These are phyloP conservation scores for Caenorhabditis parvicauda DNA, from an alignment of 2,888 invertebrate species.

Conservation along the genomic window DNA sequence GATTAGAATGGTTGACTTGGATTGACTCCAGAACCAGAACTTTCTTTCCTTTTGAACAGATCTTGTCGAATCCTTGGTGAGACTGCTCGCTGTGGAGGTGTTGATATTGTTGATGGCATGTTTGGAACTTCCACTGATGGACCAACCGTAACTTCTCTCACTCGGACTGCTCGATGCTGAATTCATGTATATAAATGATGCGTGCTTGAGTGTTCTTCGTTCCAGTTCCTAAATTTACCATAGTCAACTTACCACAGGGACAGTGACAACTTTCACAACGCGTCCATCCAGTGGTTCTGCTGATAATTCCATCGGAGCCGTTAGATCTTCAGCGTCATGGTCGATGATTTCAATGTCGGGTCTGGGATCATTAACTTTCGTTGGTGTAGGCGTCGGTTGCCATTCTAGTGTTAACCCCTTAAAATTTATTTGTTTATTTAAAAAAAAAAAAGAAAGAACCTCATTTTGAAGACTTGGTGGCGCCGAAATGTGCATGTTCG, in stretches of 20 bases:
- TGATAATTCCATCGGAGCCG: too few relatives aligned
- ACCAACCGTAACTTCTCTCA: constrained; percentile 35
- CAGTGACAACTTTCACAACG: too few relatives aligned
- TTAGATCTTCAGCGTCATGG: too few relatives aligned
- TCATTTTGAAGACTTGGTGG: constrained; percentile 22
- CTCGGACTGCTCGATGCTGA: constrained; percentile 18
- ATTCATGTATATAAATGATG: neutral
- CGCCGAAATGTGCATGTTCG: constrained; percentile 23
- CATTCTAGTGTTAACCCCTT: constrained; percentile 19
- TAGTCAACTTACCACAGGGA: too few relatives aligned
- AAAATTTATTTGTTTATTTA: neutral
- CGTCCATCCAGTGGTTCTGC: too few relatives aligned
- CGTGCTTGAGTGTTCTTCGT: too few relatives aligned
- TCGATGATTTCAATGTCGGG: too few relatives aligned
- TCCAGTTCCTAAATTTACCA: too few relatives aligned
- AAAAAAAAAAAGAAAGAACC: neutral
- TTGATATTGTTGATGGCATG: constrained; percentile 29
- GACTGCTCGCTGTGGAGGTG: constrained; percentile 43
- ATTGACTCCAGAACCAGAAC: too few relatives aligned
- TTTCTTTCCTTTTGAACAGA: constrained; percentile 21
- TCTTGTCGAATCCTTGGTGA: constrained; percentile 36
- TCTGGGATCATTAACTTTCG: too few relatives aligned
- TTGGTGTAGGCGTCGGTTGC: constrained; percentile 20
- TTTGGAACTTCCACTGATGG: constrained; percentile 48
- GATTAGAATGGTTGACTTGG: too few relatives aligned